These are phyloP conservation scores for Drosophila nasuta DNA, from an alignment of 1,140 invertebrate species.

Conservation along the genomic window DNA sequence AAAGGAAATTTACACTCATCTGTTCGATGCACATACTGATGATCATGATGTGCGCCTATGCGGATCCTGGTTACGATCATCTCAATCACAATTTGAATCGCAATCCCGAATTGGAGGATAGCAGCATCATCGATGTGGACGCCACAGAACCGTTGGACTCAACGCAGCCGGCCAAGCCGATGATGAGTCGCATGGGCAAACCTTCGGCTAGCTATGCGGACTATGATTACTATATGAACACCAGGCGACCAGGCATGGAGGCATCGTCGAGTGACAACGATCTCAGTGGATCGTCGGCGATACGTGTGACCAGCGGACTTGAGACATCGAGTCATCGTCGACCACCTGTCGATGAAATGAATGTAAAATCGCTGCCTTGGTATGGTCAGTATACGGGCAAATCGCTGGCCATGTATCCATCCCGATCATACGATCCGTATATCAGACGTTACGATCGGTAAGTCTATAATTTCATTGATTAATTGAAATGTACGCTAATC, in stretches of 20 bases:
- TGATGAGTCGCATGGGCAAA: slow-evolving; percentile 36
- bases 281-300: slow-evolving; percentile 20
- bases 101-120: slow-evolving; percentile 44
- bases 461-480: slow-evolving; percentile 9
- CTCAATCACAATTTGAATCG: slow-evolving; percentile 8
- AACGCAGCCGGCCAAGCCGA: slow-evolving; percentile 11
- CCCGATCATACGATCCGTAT: slow-evolving; percentile 81
- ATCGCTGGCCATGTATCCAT: slow-evolving; percentile 64
- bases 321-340: slow-evolving; percentile 30
- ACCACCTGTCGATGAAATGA: slow-evolving; percentile 11
- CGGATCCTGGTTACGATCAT: slow-evolving; percentile 42
- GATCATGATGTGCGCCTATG: slow-evolving; percentile 5
- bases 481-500: too few relatives aligned
- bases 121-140: slow-evolving; percentile 40
- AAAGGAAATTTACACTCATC: slow-evolving; percentile 6
- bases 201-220: slow-evolving; percentile 45
- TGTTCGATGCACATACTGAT: slow-evolving; percentile 3
- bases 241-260: slow-evolving; percentile 12
- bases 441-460: slow-evolving; percentile 79
- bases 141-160: slow-evolving; percentile 23
- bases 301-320: slow-evolving; percentile 31
- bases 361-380: slow-evolving; percentile 51
- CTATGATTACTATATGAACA: slow-evolving; percentile 56
- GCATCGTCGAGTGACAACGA: slow-evolving; percentile 37
- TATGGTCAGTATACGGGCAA: slow-evolving; percentile 52